Base-by-base conservation (phyloP, 2,888 invertebrate genomes). In the Acanthosepion esculentum region DNA sequence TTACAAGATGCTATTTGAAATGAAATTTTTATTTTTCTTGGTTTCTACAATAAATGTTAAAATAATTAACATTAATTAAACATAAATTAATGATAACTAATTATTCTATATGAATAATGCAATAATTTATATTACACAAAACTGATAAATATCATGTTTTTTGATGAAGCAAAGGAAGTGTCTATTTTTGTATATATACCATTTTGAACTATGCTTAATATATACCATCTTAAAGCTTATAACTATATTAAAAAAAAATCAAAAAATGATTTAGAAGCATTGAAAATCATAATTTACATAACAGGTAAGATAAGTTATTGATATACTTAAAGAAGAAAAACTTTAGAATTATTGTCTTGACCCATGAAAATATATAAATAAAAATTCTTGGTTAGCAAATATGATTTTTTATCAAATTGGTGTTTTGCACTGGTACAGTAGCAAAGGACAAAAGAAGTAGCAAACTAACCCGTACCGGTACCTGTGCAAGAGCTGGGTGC, bases 401-500 rank as follows among this genome's bases (percentile, higher is more conserved):
- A 78, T 78, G n/a, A 15, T 78, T 78, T n/a, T 33, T 78, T 33
- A n/a, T 78, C 78, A 78, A 78, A 33, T n/a, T 78, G 78, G 59
- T 94, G 95, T 95, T 95, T 95, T 95, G 95, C 95, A 95, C 95
- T 59, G 94, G 95, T 95, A 95, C 95, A 95, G 95, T 95, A 95
- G 55, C 53, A 94, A 95, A 93, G 94, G 95, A 95, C 94, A 95
- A 91, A 91, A 95, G 33, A 95, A 94, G 94, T 94, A 95, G 95
- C 95, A 95, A 95, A 96, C 96, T 96, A 96, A 96, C 96, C 96
- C 96, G 95, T 95, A 96, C 95, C 95, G 96, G 98, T 94, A 99
- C 99, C 98, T 99, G 99, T 96, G 98, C 99, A 98, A 99, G 98
- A 98, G 99, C 99, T 97, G 99, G 99, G 98, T 99, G 99, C 97